Base-by-base conservation (phyloP, 2,888 invertebrate species). In the Troides aeacus region DNA sequence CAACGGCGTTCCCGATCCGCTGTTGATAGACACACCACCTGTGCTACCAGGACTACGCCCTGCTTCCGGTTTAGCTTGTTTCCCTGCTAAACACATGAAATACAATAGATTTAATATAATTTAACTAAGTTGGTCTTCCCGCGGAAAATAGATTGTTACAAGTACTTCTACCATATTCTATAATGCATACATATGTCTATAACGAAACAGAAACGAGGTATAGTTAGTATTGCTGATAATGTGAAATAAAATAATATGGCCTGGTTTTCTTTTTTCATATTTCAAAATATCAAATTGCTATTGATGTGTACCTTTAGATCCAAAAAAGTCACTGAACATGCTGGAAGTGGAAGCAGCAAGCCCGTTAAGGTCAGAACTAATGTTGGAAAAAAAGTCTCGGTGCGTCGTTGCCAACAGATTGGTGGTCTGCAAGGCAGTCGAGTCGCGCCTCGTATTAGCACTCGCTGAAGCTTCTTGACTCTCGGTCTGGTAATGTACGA, bases 291-390 rank as follows among this genome's bases (percentile, higher is more conserved):
- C 2, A 46, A 46, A 15, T 46, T 2, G 12, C 15, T 46, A 46
- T 15, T 46, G 4, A n/a, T 12, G 6, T 23, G 10, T 78, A 94
- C 94, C 95, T 86, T 95, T 95, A 57, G 93, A 93, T 84, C 98
- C 97, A 86, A 99, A 98, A 78, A 99, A 94, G 85, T 98, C 99
- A 68, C 97, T 97, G 83, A 99, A 97, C 95, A 99, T 98, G 85
- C 96, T 98, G 21, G 97, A 95, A 0, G 98, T 98, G 74, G 98
- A 97, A 0, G 97, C 96, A 24, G 99, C 98, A 64, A 98, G 94
- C 10, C 98, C 98, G 84, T 98, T 98, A 68, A 99, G 93, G 84
- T 99, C 99, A 46, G 96, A 97, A 81, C 97, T 97, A 82, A 99
- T 96, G 80, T 97, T 96, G 72, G 97, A 96, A 89, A 99, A 96